A percentile compares a stretch with the other conserved stretches of the same genome.
These are phyloP conservation scores for Galbula dea DNA, from an alignment of 2,113 vertebrate species.

Conservation along the genomic window DNA sequence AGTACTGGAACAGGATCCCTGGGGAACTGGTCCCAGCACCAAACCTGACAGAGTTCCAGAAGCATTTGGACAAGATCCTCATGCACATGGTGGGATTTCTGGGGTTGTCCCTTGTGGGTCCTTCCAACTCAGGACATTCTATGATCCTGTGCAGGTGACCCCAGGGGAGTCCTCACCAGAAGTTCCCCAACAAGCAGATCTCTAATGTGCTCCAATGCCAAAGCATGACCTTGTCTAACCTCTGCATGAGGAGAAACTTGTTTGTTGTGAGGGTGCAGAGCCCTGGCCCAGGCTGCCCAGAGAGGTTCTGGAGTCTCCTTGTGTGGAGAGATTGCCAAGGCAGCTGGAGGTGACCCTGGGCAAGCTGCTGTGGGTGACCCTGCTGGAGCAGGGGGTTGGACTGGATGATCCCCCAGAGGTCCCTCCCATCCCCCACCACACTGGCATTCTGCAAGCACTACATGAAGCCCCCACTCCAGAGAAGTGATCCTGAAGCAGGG, in stretches of 20 bases:
- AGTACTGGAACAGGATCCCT: too few species aligned
- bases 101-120: too few species aligned
- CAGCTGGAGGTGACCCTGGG: background rate
- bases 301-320: background rate
- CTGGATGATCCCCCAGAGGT: background rate
- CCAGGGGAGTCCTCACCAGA: background rate
- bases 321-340: background rate
- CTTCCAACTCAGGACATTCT: too few species aligned
- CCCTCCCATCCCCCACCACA: background rate
- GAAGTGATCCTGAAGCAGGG: background rate
- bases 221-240: background rate
- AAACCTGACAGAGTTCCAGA: too few species aligned
- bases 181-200: background rate
- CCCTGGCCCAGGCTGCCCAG: background rate
- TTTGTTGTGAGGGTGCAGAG: background rate
- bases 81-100: too few species aligned
- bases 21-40: too few species aligned
- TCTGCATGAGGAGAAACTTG: background rate
- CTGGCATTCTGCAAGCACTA: background rate
- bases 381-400: background rate
- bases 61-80: too few species aligned
- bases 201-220: accelerated
- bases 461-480: accelerated
- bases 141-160: background rate
- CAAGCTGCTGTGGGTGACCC: background rate